Evolutionary conservation across 2,888 invertebrate genomes (phyloP).

Genomic region (Erannis defoliaria): DNA sequence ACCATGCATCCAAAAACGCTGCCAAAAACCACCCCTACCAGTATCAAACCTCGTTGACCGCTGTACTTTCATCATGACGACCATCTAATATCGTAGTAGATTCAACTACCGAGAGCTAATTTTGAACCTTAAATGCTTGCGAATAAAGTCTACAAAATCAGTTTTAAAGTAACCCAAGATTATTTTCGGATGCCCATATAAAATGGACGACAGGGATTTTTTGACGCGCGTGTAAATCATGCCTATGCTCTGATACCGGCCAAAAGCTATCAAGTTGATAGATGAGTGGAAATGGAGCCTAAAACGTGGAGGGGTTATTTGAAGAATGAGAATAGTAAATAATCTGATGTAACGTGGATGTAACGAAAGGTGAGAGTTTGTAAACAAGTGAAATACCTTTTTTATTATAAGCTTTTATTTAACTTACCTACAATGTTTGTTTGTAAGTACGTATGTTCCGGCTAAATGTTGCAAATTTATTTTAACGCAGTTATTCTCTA

Average conservation of each 20-base stretch:
- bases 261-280: conserved; percentile 73
- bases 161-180: background rate
- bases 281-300: conserved; percentile 71
- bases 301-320: conserved; percentile 45
- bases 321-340: conserved; percentile 24
- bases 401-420: no score
- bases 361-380: conserved; percentile 5
- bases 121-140: background rate
- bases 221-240: conserved; percentile 75
- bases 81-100: background rate
- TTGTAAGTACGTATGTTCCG: no score
- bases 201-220: conserved; percentile 67
- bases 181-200: conserved; percentile 49
- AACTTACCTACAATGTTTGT: no score
- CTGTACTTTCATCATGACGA: conserved; percentile 19
- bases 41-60: conserved; percentile 7
- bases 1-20: background rate
- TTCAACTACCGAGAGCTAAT: background rate
- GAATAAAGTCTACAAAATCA: conserved; percentile 5
- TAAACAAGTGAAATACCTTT: background rate
- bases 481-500: no score
- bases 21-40: conserved; percentile 3
- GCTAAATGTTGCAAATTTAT: no score
- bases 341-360: conserved; percentile 29
- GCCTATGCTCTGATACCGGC: conserved; percentile 64